A percentile compares a stretch with the other conserved stretches of the same genome.
Conservation (phyloP, 2,797 vertebrate species). For the Octomys mimax region DNA sequence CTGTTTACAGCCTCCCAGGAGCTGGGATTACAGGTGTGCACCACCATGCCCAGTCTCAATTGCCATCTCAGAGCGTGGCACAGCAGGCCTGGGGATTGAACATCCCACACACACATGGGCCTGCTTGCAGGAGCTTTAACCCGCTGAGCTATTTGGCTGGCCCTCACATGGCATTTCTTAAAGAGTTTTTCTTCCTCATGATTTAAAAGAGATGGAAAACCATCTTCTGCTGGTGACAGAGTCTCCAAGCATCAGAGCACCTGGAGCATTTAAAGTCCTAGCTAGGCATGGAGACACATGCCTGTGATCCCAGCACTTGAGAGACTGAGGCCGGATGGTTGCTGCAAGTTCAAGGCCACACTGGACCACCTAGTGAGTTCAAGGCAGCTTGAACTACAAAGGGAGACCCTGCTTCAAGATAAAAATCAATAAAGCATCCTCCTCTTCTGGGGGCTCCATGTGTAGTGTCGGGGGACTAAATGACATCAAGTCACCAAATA, state of each 20-base stretch:
- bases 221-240: background rate
- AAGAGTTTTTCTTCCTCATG: background rate
- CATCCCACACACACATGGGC: too few species aligned
- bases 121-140: too few species aligned
- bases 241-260: background rate
- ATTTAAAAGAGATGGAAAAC: background rate
- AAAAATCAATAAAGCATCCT: background rate
- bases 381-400: background rate
- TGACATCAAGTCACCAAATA: background rate
- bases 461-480: background rate
- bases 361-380: background rate
- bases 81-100: too few species aligned
- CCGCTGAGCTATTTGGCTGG: too few species aligned
- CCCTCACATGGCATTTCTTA: too few species aligned
- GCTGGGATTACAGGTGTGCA: too few species aligned
- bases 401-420: background rate
- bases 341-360: background rate
- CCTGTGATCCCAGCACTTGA: background rate
- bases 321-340: background rate
- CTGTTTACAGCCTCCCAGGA: too few species aligned
- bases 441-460: background rate
- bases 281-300: background rate
- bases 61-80: too few species aligned
- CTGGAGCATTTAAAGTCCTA: background rate
- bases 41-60: too few species aligned